A percentile compares a stretch with the other conserved stretches of the same genome.
Evolutionary conservation across 2,113 vertebrate genomes (phyloP).

Genomic region (Peromyscus polionotus): DNA sequence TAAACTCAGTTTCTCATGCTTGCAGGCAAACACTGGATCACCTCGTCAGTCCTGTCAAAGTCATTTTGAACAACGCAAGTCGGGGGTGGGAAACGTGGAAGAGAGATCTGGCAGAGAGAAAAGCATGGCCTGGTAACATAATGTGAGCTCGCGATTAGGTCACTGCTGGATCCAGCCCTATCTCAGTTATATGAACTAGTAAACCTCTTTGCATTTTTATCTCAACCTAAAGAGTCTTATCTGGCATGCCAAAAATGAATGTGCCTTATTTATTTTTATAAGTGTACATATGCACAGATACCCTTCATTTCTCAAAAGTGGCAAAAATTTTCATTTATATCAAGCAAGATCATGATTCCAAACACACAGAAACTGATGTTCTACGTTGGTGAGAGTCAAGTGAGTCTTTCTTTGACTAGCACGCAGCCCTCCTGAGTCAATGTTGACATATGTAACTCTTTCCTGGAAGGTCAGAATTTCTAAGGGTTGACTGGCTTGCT

Average conservation of each 20-base stretch:
- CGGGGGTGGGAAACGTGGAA: neutral
- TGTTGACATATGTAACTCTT: slow-evolving; percentile 81
- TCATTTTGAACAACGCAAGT: neutral
- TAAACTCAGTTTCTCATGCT: too few relatives aligned
- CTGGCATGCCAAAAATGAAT: slow-evolving; percentile 1
- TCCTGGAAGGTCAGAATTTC: slow-evolving; percentile 77
- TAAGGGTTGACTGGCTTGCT: slow-evolving; percentile 68
- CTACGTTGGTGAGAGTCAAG: neutral
- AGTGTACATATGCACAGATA: neutral
- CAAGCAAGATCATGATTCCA: slow-evolving; percentile 8
- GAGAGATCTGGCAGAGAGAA: neutral
- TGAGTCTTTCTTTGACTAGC: slow-evolving; percentile 39
- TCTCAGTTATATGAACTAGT: neutral
- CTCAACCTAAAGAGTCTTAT: slow-evolving; percentile 29
- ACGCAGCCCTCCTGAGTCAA: slow-evolving; percentile 74
- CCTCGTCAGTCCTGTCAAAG: neutral
- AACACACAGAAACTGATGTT: slow-evolving; percentile 10
- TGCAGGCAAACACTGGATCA: too few relatives aligned
- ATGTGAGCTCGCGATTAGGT: neutral
- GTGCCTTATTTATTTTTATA: neutral
- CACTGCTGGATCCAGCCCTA: neutral
- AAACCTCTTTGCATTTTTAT: slow-evolving; percentile 72
- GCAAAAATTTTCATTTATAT: slow-evolving; percentile 6
- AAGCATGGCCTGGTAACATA: neutral
- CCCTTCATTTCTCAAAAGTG: neutral